Conservation (phyloP, 35 echinoderm and acorn worm species). For the Ptychodera flava region DNA sequence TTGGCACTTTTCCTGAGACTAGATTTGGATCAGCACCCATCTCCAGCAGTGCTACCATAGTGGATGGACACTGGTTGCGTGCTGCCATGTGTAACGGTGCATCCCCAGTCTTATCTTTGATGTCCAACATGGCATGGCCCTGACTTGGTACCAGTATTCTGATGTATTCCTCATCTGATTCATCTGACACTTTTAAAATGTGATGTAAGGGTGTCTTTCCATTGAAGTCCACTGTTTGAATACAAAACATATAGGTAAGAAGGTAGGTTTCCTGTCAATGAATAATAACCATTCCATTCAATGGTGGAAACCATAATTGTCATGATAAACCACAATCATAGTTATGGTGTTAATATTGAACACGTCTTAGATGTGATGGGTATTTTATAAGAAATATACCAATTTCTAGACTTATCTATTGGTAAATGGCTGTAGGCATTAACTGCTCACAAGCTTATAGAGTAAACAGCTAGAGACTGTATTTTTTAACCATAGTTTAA, state of each 20-base stretch:
- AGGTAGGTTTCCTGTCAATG: too few relatives aligned
- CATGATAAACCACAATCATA: too few relatives aligned
- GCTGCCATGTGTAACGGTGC: background rate
- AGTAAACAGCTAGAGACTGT: too few relatives aligned
- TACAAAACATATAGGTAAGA: background rate
- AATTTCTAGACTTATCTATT: too few relatives aligned
- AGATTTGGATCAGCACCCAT: background rate
- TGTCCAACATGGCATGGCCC: background rate
- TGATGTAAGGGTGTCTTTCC: background rate
- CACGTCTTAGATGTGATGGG: too few relatives aligned
- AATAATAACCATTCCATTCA: too few relatives aligned
- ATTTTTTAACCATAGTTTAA: too few relatives aligned
- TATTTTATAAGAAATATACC: too few relatives aligned
- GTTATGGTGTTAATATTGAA: too few relatives aligned
- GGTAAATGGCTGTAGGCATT: too few relatives aligned
- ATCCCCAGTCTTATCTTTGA: background rate
- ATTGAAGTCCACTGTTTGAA: background rate
- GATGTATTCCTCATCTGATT: background rate
- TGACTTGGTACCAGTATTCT: background rate
- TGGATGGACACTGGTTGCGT: background rate
- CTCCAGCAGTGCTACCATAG: background rate
- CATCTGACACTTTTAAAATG: background rate
- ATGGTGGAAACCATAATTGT: too few relatives aligned
- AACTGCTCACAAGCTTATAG: too few relatives aligned
- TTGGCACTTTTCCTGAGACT: background rate